Evolutionary conservation across 1,140 invertebrate genomes (phyloP).

Genomic region (Caenorhabditis briggsae): DNA sequence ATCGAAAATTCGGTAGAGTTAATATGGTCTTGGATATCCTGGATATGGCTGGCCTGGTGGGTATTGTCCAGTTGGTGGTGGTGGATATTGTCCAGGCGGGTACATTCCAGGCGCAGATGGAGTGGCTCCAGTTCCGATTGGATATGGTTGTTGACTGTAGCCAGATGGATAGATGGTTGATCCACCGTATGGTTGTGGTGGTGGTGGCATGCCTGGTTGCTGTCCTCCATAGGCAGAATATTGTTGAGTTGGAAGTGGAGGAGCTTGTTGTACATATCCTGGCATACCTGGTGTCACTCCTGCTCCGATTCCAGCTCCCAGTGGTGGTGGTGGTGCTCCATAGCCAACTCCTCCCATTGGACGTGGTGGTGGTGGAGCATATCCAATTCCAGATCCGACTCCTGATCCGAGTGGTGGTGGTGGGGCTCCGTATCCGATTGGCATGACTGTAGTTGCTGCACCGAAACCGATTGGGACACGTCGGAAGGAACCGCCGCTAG

Average conservation of each 20-base stretch:
- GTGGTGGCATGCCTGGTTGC: background rate
- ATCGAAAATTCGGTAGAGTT: background rate
- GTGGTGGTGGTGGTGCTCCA: slow-evolving; percentile 22
- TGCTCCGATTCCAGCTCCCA: slow-evolving; percentile 7
- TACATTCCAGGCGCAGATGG: slow-evolving; percentile 6
- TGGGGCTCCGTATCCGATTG: background rate
- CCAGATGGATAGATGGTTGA: slow-evolving; percentile 2
- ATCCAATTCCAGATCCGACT: background rate
- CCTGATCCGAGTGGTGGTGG: slow-evolving; percentile 21
- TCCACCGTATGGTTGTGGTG: background rate
- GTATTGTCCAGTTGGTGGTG: slow-evolving; percentile 31
- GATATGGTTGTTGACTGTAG: background rate
- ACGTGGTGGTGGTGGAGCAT: slow-evolving; percentile 44
- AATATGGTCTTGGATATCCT: slow-evolving; percentile 51
- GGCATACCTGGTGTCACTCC: slow-evolving; percentile 29
- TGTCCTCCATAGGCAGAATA: background rate
- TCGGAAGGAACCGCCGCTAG: slow-evolving; percentile 23
- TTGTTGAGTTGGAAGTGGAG: slow-evolving; percentile 37
- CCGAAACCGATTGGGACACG: background rate
- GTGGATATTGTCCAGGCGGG: slow-evolving; percentile 14
- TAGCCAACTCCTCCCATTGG: slow-evolving; percentile 4
- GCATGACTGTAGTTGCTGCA: background rate
- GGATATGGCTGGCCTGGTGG: slow-evolving; percentile 17
- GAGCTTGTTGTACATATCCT: slow-evolving; percentile 26
- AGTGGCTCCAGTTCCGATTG: slow-evolving; percentile 31